Evolutionary conservation across 2,113 vertebrate species (phyloP).

Genomic region (Lucifuga dentata): DNA sequence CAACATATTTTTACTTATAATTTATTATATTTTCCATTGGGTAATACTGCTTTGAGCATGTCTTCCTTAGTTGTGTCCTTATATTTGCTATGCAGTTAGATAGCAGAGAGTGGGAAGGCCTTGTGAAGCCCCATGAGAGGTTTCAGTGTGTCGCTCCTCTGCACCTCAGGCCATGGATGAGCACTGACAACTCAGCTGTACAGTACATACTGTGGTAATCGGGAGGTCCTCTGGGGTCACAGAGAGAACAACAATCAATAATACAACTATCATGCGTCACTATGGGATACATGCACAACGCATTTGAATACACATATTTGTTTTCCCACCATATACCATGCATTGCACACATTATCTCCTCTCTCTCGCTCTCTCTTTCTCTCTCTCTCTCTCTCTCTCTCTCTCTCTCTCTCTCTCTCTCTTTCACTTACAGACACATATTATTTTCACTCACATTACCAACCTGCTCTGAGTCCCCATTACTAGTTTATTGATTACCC

Average conservation of each 20-base stretch:
- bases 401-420: neutral
- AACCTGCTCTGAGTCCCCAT: slow-evolving; percentile 52
- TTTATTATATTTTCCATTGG: too few relatives aligned
- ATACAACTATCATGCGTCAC: slow-evolving; percentile 24
- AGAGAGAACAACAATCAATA: slow-evolving; percentile 63
- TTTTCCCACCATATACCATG: slow-evolving; percentile 14
- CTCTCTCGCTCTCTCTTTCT: neutral
- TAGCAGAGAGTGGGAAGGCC: slow-evolving; percentile 27
- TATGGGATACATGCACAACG: neutral
- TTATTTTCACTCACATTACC: slow-evolving; percentile 40
- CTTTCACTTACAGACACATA: neutral
- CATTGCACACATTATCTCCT: neutral
- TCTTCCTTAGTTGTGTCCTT: too few relatives aligned
- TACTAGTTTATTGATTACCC: slow-evolving; percentile 63
- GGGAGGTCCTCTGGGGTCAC: slow-evolving; percentile 50
- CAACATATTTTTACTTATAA: too few relatives aligned
- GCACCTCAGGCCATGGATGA: slow-evolving; percentile 28
- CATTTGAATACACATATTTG: neutral
- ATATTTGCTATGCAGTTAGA: slow-evolving; percentile 19
- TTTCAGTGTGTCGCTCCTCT: slow-evolving; percentile 17
- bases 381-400: neutral
- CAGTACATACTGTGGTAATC: slow-evolving; percentile 42
- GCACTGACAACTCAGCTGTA: slow-evolving; percentile 57
- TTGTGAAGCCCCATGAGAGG: slow-evolving; percentile 41
- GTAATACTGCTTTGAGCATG: too few relatives aligned